Percentiles rank a stretch among this genome's conserved stretches.
These are phyloP conservation scores for Lasioglossum pauxillum DNA, from an alignment of 2,888 invertebrate genomes.

Conservation along the genomic window DNA sequence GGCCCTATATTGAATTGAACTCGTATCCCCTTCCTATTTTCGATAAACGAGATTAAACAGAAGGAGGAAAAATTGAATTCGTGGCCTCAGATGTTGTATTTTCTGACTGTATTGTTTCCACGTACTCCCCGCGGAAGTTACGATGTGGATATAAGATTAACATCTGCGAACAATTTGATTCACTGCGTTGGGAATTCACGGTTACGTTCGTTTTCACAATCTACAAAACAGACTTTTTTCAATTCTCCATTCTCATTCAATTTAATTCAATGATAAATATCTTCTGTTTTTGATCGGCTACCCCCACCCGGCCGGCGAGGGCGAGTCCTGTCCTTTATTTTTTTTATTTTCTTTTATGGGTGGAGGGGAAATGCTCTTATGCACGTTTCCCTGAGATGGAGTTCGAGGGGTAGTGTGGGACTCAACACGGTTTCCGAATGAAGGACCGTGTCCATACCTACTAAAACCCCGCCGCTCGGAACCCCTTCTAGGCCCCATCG, in stretches of 20 bases:
- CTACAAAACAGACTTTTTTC: background rate
- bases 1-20: constrained; percentile 5
- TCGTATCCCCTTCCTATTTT: constrained; percentile 12
- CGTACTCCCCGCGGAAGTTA: background rate
- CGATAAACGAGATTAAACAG: constrained; percentile 28
- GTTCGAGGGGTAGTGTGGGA: too few relatives aligned
- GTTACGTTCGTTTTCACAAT: background rate
- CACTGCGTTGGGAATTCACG: background rate
- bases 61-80: constrained; percentile 15
- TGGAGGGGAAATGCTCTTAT: too few relatives aligned
- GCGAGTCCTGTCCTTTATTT: too few relatives aligned
- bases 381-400: too few relatives aligned
- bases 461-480: too few relatives aligned
- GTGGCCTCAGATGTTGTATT: background rate
- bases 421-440: too few relatives aligned
- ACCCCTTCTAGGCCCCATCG: too few relatives aligned
- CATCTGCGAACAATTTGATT: background rate
- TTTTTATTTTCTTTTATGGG: too few relatives aligned
- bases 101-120: background rate
- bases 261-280: too few relatives aligned
- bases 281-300: too few relatives aligned
- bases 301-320: too few relatives aligned
- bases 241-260: background rate
- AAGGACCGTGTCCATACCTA: too few relatives aligned
- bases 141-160: background rate